phyloP scores from a whole-genome alignment of 2,797 vertebrate genomes.

The Pseudochirops corinnae region DNA sequence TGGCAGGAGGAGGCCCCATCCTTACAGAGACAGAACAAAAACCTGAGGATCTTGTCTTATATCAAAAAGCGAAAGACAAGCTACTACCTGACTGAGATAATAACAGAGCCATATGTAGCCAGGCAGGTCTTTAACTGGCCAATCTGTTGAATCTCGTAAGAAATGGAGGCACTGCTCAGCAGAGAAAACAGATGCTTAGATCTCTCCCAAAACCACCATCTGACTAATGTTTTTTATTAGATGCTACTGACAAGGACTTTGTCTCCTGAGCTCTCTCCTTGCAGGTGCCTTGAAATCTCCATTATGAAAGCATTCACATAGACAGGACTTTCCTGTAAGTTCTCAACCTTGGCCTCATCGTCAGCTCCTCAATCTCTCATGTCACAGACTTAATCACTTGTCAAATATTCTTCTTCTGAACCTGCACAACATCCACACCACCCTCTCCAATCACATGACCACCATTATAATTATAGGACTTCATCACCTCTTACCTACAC shows the following conservation, averaged over 20 bases:
- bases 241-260: background rate
- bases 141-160: background rate
- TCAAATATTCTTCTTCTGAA: background rate
- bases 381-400: background rate
- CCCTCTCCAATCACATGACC: background rate
- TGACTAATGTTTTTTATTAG: background rate
- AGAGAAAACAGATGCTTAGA: background rate
- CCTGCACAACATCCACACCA: background rate
- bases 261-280: background rate
- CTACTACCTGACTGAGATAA: background rate
- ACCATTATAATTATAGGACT: background rate
- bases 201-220: background rate
- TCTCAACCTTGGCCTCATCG: slow-evolving; percentile 29
- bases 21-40: background rate
- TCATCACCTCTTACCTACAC: background rate
- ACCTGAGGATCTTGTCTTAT: background rate
- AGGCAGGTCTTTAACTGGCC: background rate
- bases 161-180: background rate
- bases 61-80: background rate
- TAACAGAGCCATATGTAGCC: background rate
- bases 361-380: background rate
- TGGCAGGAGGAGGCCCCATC: background rate
- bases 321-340: background rate
- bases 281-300: background rate
- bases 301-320: background rate